These are phyloP conservation scores for Hoplodrina blanda DNA, from an alignment of 2,888 invertebrate species.

Conservation along the genomic window DNA sequence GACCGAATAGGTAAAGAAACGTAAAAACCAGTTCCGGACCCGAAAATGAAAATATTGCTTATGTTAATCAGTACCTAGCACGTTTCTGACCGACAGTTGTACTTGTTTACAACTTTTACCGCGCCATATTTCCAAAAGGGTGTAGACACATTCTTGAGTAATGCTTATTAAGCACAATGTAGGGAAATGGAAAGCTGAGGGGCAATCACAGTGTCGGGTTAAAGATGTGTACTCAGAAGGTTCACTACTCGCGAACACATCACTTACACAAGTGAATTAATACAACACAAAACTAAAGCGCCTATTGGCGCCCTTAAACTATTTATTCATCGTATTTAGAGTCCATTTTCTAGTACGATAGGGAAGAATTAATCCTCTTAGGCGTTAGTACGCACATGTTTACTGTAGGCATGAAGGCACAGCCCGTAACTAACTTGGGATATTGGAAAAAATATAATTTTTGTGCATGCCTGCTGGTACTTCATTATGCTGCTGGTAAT, in stretches of 20 bases:
- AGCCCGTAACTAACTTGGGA: no score
- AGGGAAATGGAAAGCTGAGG: conserved; percentile 50
- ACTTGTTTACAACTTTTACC: conserved; percentile 24
- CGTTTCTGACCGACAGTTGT: background rate
- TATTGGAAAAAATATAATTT: no score
- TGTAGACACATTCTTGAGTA: conserved; percentile 36
- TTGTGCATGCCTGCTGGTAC: no score
- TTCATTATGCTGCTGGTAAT: no score
- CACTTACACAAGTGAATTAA: no score
- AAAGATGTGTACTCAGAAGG: conserved; percentile 19
- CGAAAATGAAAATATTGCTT: background rate
- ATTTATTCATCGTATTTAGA: no score
- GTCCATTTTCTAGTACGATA: no score
- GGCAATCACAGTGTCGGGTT: conserved; percentile 6
- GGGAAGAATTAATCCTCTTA: no score
- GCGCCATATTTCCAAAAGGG: conserved; percentile 24
- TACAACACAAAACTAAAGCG: no score
- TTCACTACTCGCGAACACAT: background rate
- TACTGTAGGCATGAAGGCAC: no score
- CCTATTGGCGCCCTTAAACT: no score
- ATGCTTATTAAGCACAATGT: conserved; percentile 49
- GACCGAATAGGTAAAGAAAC: background rate
- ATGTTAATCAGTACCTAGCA: background rate
- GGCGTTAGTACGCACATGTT: no score
- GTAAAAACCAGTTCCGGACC: background rate